phyloP scores from a whole-genome alignment of 2,888 invertebrate genomes.

The Urechis unicinctus region DNA sequence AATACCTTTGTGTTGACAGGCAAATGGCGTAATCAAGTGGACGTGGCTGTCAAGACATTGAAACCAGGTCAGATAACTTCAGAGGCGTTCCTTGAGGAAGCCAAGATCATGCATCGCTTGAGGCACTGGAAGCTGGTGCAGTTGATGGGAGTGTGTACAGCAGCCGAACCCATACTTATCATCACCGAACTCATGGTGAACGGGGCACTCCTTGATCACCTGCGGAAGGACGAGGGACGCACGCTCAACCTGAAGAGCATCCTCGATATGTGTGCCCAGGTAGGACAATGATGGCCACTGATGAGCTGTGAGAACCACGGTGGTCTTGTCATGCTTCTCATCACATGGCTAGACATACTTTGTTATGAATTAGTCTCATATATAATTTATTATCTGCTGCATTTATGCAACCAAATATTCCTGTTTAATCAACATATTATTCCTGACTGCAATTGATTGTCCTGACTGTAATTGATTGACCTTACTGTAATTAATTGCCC shows the following conservation, averaged over 20 bases:
- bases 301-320: not conserved
- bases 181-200: constrained; percentile 91
- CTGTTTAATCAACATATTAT: no score
- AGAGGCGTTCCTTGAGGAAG: constrained; percentile 89
- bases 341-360: no score
- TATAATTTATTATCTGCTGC: no score
- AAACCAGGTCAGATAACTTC: constrained; percentile 91
- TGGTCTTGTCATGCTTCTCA: no score
- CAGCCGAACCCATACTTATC: constrained; percentile 81
- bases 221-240: constrained; percentile 78
- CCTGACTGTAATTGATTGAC: no score
- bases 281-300: constrained; percentile 24
- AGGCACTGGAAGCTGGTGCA: constrained; percentile 70
- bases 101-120: constrained; percentile 47
- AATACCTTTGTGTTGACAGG: no score
- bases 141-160: constrained; percentile 85
- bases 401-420: no score
- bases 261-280: constrained; percentile 91
- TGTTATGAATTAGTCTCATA: no score
- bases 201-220: constrained; percentile 86
- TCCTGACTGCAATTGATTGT: no score
- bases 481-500: no score
- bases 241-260: constrained; percentile 70
- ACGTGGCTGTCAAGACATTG: constrained; percentile 96
- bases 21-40: constrained; percentile 89